Evolutionary conservation across 2,888 invertebrate genomes (phyloP), one percentile per base, ranked within the genome.

Genomic region (Oxycera nigricornis): DNA sequence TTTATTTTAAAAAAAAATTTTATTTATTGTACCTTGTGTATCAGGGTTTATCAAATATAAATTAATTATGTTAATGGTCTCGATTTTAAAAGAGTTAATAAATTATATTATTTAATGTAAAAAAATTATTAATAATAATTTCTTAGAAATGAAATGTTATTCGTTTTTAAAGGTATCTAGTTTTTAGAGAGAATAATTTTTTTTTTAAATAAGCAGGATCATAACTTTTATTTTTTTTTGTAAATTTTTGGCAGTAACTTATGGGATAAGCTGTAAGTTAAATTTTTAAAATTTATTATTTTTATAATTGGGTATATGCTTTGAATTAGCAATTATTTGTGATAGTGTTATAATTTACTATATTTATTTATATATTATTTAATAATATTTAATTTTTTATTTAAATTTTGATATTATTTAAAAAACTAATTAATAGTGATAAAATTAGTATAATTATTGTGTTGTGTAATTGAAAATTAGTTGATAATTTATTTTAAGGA

Each of bases 161-260:
- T 88, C 89, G 88, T 87, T 88, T 88, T 88, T 88, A 85, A 88
- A 87, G 83, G 88, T 90, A 90, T 90, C 89, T 90, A 88, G 88
- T 90, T 90, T 87, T 88, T 88, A 86, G 87, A 88, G 87, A 89
- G 89, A 88, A 88, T 82, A 87, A 87, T 88, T 88, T 83, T 87
- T 86, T 82, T 84, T 77, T 82, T 81, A 81, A 81, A 81, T 81
- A 79, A 78, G 79, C 80, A 78, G 76, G 78, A 77, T 82, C 79
- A 79, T 79, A 80, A 82, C 81, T 79, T 81, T 83, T 82, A 82
- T 65, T 52, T 52, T 79, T 78, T 75, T 74, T 79, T 78, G 78
- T 81, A 80, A 80, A 77, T 80, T 82, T 81, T 84, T 82, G 85
- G 81, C 82, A 86, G 87, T 87, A 87, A 84, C 85, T 86, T 87